Evolutionary conservation across 2,113 vertebrate species (phyloP).

Genomic region (Cyprinus carpio): DNA sequence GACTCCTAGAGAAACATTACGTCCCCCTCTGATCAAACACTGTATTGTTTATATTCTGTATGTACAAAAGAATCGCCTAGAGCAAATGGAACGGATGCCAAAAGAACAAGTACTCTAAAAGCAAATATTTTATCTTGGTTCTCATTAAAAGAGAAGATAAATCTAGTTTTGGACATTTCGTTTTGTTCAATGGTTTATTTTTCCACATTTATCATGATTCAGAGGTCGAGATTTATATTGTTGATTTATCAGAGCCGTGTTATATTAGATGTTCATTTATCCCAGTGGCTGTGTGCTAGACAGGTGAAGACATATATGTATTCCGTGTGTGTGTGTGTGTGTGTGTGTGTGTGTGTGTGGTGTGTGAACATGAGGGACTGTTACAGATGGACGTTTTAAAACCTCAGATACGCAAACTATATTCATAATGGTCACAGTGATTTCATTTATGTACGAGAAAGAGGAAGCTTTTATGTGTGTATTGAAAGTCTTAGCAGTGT

Average conservation of each 20-base stretch:
- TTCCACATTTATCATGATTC: slow-evolving; percentile 23
- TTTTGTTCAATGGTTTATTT: slow-evolving; percentile 25
- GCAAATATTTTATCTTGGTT: slow-evolving; percentile 39
- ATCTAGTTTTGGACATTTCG: slow-evolving; percentile 32
- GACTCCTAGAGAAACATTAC: slow-evolving; percentile 17
- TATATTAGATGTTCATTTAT: slow-evolving; percentile 43
- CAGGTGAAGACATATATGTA: neutral
- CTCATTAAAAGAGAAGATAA: slow-evolving; percentile 25
- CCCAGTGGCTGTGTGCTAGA: slow-evolving; percentile 15
- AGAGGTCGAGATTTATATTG: slow-evolving; percentile 41
- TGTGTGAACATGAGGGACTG: slow-evolving; percentile 14
- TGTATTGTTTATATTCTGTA: slow-evolving; percentile 34
- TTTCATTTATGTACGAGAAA: neutral
- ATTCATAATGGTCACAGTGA: slow-evolving; percentile 11
- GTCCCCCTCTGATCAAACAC: slow-evolving; percentile 24
- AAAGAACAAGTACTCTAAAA: slow-evolving; percentile 41
- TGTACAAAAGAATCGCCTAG: slow-evolving; percentile 15
- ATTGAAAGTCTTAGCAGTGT: neutral
- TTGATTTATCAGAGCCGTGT: slow-evolving; percentile 36
- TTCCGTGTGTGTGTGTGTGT: neutral
- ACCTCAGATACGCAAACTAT: neutral
- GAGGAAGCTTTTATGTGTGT: neutral
- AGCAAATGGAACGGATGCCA: slow-evolving; percentile 41
- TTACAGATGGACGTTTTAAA: neutral
- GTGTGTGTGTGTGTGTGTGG: neutral